phyloP scores from a whole-genome alignment of 1,140 invertebrate genomes.

The Hydropsyche tenuis region DNA sequence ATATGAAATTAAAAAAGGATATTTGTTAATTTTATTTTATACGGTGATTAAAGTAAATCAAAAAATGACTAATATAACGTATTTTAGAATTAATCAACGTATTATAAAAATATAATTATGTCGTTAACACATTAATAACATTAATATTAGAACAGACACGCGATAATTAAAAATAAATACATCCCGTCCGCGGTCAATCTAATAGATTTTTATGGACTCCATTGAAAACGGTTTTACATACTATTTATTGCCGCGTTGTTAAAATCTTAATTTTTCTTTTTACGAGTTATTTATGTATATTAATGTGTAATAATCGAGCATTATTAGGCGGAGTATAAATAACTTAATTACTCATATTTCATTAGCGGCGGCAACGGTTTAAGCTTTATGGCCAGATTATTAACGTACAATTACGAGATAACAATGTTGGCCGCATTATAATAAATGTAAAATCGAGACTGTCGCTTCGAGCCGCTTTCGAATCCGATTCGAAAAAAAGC shows the following conservation, averaged over 20 bases:
- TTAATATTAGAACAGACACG: no score
- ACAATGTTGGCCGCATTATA: neutral
- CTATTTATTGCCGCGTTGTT: neutral
- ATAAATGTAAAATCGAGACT: no score
- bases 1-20: no score
- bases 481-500: no score
- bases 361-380: slow-evolving; percentile 14
- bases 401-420: slow-evolving; percentile 24
- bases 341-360: slow-evolving; percentile 26
- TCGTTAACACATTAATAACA: no score
- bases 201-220: slow-evolving; percentile 11
- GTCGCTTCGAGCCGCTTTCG: no score
- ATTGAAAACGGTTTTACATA: neutral
- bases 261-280: slow-evolving; percentile 1
- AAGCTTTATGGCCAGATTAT: slow-evolving; percentile 19
- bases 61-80: no score
- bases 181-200: neutral
- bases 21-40: no score
- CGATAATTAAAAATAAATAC: no score
- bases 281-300: slow-evolving; percentile 26
- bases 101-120: no score
- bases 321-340: slow-evolving; percentile 13
- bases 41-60: no score
- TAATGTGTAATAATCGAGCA: slow-evolving; percentile 15
- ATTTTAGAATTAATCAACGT: no score